Evolutionary conservation across 1,140 invertebrate species (phyloP), one percentile per base, ranked within the genome.

Genomic region (Drosophila virilis): DNA sequence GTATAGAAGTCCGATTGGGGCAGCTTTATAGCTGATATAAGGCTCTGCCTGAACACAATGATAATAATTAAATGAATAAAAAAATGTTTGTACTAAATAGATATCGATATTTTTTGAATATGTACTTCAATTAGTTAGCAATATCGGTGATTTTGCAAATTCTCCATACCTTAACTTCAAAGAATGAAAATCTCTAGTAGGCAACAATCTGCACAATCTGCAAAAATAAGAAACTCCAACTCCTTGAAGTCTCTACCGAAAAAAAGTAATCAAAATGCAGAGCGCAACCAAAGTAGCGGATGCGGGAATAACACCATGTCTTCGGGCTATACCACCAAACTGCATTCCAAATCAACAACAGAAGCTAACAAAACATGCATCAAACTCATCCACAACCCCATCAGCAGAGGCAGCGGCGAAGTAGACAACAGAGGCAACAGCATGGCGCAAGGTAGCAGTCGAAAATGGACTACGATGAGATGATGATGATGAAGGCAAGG

Each of bases 261-360:
- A 10, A 77, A 77, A 84, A 65, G 69, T 78, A 84, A 84, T 84
- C 81, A 85, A 84, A 85, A 85, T 85, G 75, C 81, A 77, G 65
- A 85, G 60, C 42, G 50, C 22, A 75, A 58, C 45, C 62, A 48
- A 66, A 61, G 77, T 60, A 60, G 74, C 81, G 74, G 70, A 85
- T 81, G 74, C 62, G 59, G 48, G 68, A 80, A 57, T 70, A 80
- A 74, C 77, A 80, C 74, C 69, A 78, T 71, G 50, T 78, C 81
- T 60, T n/a, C 58, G 51, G 74, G 81, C 70, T 65, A 69, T 75
- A 80, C 81, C 74, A 82, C 77, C 81, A 85, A 86, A 86, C 82
- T 86, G 82, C 82, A 86, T 86, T 86, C 82, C 81, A 73, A 85
- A 85, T 85, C 82, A 86, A 86, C 82, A 85, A 85, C 82, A 85